phyloP scores from a whole-genome alignment of 2,797 vertebrate species.

The Gadopsis marmoratus region DNA sequence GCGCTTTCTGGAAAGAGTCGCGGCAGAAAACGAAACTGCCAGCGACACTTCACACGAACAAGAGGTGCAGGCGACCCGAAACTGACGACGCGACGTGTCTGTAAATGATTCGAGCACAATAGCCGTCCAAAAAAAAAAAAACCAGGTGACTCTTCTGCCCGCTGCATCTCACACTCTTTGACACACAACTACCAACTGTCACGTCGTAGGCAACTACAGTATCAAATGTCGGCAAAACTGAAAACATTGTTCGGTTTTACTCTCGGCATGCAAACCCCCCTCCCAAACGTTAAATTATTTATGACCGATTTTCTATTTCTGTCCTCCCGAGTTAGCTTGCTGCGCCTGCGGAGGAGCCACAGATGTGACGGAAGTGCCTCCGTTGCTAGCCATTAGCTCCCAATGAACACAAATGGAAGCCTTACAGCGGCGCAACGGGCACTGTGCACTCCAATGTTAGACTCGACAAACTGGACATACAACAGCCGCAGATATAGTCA shows the following conservation, averaged over 20 bases:
- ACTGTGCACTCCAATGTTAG: rapidly evolving
- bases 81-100: background rate
- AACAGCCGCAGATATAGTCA: too few species aligned
- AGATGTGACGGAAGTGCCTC: constrained; percentile 69
- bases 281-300: background rate
- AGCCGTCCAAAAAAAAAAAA: background rate
- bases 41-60: background rate
- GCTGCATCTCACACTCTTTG: background rate
- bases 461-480: background rate
- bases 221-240: rapidly evolving
- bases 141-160: constrained; percentile 16
- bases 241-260: background rate
- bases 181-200: background rate
- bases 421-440: background rate
- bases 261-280: rapidly evolving
- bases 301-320: background rate
- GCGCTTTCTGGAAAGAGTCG: constrained; percentile 7
- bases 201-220: too few species aligned
- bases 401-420: constrained; percentile 23
- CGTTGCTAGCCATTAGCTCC: constrained; percentile 62
- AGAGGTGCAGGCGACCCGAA: background rate
- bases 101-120: background rate
- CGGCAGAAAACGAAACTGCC: constrained; percentile 60
- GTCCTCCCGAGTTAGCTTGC: constrained; percentile 21
- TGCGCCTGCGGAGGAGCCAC: constrained; percentile 43